Conservation (phyloP, 2,113 vertebrate genomes). For the Calidris pugnax region DNA sequence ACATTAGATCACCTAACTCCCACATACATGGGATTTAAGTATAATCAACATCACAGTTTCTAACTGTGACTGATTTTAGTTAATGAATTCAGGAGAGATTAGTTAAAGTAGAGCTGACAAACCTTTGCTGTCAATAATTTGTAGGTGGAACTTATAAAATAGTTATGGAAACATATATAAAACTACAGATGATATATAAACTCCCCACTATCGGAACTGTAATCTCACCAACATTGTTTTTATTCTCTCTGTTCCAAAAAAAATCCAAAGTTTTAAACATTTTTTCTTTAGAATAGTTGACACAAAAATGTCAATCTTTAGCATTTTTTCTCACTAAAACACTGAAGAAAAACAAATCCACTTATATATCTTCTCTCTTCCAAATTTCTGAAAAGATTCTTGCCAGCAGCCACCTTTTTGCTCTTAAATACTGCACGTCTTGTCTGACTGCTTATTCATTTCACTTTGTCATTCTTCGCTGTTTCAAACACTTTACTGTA, state of each 20-base stretch:
- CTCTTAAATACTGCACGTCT: not conserved
- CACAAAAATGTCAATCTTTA: not conserved
- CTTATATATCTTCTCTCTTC: not conserved
- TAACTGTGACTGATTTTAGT: not conserved
- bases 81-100: not conserved
- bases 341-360: not conserved
- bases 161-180: not conserved
- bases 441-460: not conserved
- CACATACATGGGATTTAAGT: not conserved
- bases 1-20: not conserved
- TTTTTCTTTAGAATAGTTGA: not conserved
- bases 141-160: not conserved
- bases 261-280: not conserved
- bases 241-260: not conserved
- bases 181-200: not conserved
- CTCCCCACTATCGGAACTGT: not conserved
- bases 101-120: not conserved
- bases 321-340: not conserved
- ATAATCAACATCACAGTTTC: not conserved
- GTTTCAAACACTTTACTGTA: not conserved
- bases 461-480: not conserved
- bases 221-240: not conserved
- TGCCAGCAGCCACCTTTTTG: not conserved
- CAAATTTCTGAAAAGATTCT: not conserved
- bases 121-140: not conserved